Conservation (phyloP, 2,113 vertebrate species). For the Pomatorhinus ruficollis region DNA sequence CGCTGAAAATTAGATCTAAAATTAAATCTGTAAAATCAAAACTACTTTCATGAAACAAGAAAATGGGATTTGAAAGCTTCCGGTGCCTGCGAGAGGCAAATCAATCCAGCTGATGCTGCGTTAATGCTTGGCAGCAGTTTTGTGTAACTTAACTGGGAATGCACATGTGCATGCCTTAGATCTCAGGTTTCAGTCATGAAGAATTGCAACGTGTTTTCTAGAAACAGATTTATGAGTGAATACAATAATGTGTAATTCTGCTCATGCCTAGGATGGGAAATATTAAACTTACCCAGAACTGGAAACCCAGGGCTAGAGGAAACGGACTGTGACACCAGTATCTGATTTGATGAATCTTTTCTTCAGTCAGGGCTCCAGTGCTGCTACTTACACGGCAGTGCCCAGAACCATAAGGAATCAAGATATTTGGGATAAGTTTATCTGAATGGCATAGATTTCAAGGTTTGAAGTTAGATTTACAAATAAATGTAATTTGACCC, state of each 20-base stretch:
- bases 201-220: neutral
- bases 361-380: neutral
- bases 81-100: neutral
- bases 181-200: neutral
- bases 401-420: neutral
- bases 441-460: neutral
- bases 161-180: neutral
- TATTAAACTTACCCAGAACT: neutral
- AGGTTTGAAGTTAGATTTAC: neutral
- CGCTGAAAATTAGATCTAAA: neutral
- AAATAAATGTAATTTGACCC: neutral
- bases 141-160: neutral
- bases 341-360: neutral
- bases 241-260: neutral
- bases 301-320: neutral
- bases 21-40: conserved; percentile 27
- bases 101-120: neutral
- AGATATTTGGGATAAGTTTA: neutral
- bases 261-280: neutral
- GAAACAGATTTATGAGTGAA: neutral
- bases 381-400: neutral
- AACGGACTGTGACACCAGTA: neutral
- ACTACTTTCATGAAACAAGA: neutral
- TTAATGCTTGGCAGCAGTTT: neutral
- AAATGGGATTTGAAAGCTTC: neutral